Percentiles rank a stretch among this genome's conserved stretches.
Evolutionary conservation across 2,888 invertebrate species (phyloP).

Genomic region (Pandemis heparana): DNA sequence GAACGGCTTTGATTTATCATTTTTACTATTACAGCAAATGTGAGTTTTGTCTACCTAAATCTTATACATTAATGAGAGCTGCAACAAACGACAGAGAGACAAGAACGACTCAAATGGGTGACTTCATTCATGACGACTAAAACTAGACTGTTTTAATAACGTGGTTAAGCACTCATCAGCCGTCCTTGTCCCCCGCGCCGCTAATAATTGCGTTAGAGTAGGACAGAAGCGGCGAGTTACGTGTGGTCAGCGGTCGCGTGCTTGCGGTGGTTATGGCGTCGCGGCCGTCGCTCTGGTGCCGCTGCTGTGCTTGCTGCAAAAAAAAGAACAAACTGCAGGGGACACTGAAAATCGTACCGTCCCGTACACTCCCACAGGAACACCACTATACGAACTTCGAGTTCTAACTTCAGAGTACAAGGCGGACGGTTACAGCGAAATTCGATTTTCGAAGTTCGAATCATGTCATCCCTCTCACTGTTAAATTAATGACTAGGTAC

Average conservation of each 20-base stretch:
- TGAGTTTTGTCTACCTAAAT: slow-evolving; percentile 22
- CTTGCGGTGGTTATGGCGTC: slow-evolving; percentile 66
- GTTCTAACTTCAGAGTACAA: too few relatives aligned
- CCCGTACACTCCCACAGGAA: too few relatives aligned
- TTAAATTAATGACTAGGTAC: too few relatives aligned
- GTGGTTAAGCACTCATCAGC: background rate
- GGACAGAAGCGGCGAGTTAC: slow-evolving; percentile 54
- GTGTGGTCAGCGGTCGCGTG: slow-evolving; percentile 70
- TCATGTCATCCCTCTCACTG: too few relatives aligned
- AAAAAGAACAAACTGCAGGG: background rate
- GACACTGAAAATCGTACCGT: too few relatives aligned
- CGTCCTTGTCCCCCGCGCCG: slow-evolving; percentile 18
- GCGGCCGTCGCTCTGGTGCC: slow-evolving; percentile 50
- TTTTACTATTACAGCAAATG: too few relatives aligned
- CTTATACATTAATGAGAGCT: slow-evolving; percentile 25
- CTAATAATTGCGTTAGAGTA: slow-evolving; percentile 27
- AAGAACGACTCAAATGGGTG: slow-evolving; percentile 15
- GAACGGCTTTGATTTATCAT: too few relatives aligned
- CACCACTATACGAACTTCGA: too few relatives aligned
- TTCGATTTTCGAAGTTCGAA: too few relatives aligned
- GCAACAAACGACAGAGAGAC: slow-evolving; percentile 17
- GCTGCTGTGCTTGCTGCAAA: slow-evolving; percentile 48
- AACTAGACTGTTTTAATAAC: too few relatives aligned
- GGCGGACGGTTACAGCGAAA: too few relatives aligned
- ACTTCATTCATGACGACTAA: too few relatives aligned